Evolutionary conservation across 2,888 invertebrate genomes (phyloP), one percentile per base, ranked within the genome.

Genomic region (Sthenelais limicola): DNA sequence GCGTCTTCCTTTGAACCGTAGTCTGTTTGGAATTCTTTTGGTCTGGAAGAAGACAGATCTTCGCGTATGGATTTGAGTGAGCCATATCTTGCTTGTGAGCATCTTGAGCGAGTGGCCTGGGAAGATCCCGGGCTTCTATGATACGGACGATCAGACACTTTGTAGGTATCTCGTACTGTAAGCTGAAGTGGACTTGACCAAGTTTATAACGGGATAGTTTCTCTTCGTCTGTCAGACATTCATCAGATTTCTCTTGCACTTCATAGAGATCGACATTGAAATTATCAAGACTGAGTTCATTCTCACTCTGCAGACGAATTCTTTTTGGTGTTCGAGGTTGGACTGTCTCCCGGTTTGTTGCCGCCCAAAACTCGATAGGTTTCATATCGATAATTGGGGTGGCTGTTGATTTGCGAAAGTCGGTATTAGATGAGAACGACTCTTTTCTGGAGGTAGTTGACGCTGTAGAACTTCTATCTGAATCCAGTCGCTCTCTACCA

Each of bases 311-410:
- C 51, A 82, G 79, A 47, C 82, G 81, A 1, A 62, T 62, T 35
- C 82, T 82, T 30, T 81, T 81, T 3, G 82, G 76, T 28, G 80
- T 79, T 33, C 83, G 77, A 3, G 87, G 88, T 73, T 87, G 88
- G 4, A 88, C 83, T 38, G 81, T 83, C 74, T 86, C 87, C 70
- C 82, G 81, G 73, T 83, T 85, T 3, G 62, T 62, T 33, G 87
- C 86, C 84, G 87, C 85, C 88, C 88, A 88, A 79, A 88, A 88
- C 74, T 88, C 87, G 43, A 88, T 88, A 4, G 88, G 87, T 67
- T 87, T 87, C 84, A 88, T 85, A 75, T 87, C 88, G 56, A 88
- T 87, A 51, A 86, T 76, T 3, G 86, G 86, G 4, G 85, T 85
- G n/a, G 80, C 79, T 26, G 81, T 82, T 12, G 81, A 79, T 56